Conservation (phyloP, 2,113 vertebrate genomes). For the Albula goreensis region DNA sequence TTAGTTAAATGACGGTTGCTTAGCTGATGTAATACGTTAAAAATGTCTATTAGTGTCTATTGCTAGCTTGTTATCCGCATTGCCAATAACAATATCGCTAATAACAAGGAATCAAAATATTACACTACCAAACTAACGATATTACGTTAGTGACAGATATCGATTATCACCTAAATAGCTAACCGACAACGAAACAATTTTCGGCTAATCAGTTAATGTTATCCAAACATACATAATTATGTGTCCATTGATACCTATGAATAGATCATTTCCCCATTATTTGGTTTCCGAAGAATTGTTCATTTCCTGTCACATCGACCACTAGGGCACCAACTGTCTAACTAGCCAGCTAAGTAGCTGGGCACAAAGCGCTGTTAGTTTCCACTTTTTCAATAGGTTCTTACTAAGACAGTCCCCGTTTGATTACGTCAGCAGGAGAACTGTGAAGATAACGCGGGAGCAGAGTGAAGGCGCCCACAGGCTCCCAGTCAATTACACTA, state of each 20-base stretch:
- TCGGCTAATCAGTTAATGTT: background rate
- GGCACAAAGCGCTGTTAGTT: background rate
- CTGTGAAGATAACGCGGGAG: slow-evolving; percentile 32
- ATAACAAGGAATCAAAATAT: too few relatives aligned
- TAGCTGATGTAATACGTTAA: too few relatives aligned
- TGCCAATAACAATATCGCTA: too few relatives aligned
- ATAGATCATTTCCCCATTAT: background rate
- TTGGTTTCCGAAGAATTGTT: background rate
- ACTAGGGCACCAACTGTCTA: background rate
- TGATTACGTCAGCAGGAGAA: slow-evolving; percentile 49
- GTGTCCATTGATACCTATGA: slow-evolving; percentile 3
- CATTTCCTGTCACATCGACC: background rate
- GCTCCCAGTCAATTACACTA: background rate
- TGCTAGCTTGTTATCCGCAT: too few relatives aligned
- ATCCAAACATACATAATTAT: background rate
- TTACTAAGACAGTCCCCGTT: slow-evolving; percentile 24
- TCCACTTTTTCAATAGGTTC: background rate
- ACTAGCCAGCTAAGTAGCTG: background rate
- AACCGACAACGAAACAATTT: background rate
- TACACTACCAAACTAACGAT: too few relatives aligned
- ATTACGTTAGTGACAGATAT: too few relatives aligned
- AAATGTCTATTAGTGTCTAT: too few relatives aligned
- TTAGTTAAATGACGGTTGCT: too few relatives aligned
- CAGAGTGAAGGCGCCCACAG: background rate
- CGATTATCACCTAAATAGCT: too few relatives aligned